A percentile compares a stretch with the other conserved stretches of the same genome.
Evolutionary conservation across 2,113 vertebrate species (phyloP).

Genomic region (Oryzias javanicus): DNA sequence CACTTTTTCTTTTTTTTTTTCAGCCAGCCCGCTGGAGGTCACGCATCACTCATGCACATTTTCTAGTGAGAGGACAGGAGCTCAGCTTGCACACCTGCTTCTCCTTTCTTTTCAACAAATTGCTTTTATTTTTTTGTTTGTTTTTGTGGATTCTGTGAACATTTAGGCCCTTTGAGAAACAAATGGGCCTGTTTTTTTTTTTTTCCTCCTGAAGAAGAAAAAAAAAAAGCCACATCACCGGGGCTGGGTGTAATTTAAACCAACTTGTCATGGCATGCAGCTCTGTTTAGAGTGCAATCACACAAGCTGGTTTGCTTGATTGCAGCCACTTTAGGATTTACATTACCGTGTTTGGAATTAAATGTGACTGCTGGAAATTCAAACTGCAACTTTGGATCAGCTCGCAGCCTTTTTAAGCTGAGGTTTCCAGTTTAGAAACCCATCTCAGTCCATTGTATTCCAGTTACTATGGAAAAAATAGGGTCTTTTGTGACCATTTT

Average conservation of each 20-base stretch:
- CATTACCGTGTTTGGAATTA: slow-evolving; percentile 61
- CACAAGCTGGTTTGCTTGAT: slow-evolving; percentile 43
- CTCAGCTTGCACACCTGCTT: slow-evolving; percentile 51
- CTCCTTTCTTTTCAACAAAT: slow-evolving; percentile 47
- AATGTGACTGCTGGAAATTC: slow-evolving; percentile 55
- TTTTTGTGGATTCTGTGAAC: slow-evolving; percentile 24
- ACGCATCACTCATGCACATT: slow-evolving; percentile 66
- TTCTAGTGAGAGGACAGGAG: slow-evolving; percentile 50
- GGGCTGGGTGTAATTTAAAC: slow-evolving; percentile 38
- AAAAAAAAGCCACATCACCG: slow-evolving; percentile 30
- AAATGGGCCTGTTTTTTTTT: slow-evolving; percentile 26
- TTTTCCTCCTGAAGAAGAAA: slow-evolving; percentile 10
- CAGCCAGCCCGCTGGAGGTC: slow-evolving; percentile 57
- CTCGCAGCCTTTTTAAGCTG: slow-evolving; percentile 16
- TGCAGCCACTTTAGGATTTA: slow-evolving; percentile 51
- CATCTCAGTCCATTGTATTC: slow-evolving; percentile 48
- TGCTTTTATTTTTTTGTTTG: slow-evolving; percentile 25
- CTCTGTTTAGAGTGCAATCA: slow-evolving; percentile 47
- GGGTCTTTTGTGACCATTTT: no score
- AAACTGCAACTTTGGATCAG: slow-evolving; percentile 46
- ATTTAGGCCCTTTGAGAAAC: slow-evolving; percentile 2
- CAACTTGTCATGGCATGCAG: slow-evolving; percentile 40
- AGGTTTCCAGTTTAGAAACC: slow-evolving; percentile 35
- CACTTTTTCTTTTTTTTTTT: slow-evolving; percentile 40
- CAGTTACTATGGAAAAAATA: slow-evolving; percentile 44